phyloP scores from a whole-genome alignment of 1,140 invertebrate species.

The Drosophila nasuta region DNA sequence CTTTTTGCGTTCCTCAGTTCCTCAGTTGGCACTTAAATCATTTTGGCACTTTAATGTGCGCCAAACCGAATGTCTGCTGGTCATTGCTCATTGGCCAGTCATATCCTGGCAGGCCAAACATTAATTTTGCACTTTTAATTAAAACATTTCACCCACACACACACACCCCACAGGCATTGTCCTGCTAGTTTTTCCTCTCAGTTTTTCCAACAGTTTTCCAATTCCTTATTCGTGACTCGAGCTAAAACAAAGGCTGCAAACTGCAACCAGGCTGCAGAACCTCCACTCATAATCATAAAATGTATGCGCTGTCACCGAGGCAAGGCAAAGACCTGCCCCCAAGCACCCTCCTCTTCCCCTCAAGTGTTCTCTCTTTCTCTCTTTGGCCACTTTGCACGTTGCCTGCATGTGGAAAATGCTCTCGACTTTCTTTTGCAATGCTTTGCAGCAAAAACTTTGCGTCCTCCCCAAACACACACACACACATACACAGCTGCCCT shows the following conservation, averaged over 20 bases:
- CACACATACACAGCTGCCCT: slow-evolving; percentile 6
- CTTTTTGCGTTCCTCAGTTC: too few relatives aligned
- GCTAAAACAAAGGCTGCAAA: slow-evolving; percentile 18
- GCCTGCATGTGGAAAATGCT: slow-evolving; percentile 33
- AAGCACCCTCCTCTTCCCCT: not conserved
- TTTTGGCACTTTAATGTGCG: slow-evolving; percentile 71
- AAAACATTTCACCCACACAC: slow-evolving; percentile 59
- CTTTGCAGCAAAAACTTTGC: slow-evolving; percentile 35
- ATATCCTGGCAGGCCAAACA: slow-evolving; percentile 55
- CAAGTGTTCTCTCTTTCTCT: not conserved
- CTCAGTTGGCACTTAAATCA: slow-evolving; percentile 59
- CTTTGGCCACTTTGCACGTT: slow-evolving; percentile 1
- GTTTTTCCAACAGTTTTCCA: slow-evolving; percentile 25
- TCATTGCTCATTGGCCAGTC: slow-evolving; percentile 35
- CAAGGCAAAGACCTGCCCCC: slow-evolving; percentile 10
- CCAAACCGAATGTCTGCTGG: not conserved
- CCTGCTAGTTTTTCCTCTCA: slow-evolving; percentile 3
- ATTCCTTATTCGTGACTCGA: slow-evolving; percentile 16
- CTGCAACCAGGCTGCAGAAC: slow-evolving; percentile 27
- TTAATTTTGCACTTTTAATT: slow-evolving; percentile 80
- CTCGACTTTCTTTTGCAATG: slow-evolving; percentile 20
- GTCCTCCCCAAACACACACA: not conserved
- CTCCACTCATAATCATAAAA: slow-evolving; percentile 78
- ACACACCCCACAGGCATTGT: slow-evolving; percentile 6
- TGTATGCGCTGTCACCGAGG: slow-evolving; percentile 69